phyloP scores from a whole-genome alignment of 2,888 invertebrate species.

The Hemithea aestivaria region DNA sequence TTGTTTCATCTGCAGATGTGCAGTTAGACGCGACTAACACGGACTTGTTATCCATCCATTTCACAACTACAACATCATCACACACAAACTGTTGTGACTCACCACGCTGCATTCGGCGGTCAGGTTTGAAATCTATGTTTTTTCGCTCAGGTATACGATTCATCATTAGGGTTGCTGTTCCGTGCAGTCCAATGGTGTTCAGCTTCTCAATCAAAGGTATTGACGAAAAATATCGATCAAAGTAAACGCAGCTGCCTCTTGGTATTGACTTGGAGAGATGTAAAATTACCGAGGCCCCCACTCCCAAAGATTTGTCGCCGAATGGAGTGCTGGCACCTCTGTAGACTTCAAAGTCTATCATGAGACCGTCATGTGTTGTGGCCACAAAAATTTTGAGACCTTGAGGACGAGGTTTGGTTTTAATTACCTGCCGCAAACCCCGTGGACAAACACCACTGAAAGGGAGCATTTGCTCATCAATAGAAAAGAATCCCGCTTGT shows the following conservation, averaged over 20 bases:
- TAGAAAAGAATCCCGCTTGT: slow-evolving; percentile 21
- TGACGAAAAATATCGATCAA: slow-evolving; percentile 28
- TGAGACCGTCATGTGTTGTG: slow-evolving; percentile 25
- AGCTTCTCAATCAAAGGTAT: slow-evolving; percentile 27
- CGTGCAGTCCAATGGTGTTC: slow-evolving; percentile 3
- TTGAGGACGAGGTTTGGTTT: slow-evolving; percentile 23
- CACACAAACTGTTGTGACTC: slow-evolving; percentile 19
- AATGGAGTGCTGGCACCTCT: slow-evolving; percentile 17
- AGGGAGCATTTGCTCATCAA: slow-evolving; percentile 18
- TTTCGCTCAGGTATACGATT: slow-evolving; percentile 17
- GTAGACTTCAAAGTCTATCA: slow-evolving; percentile 26
- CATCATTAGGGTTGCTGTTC: slow-evolving; percentile 7
- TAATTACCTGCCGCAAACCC: slow-evolving; percentile 18
- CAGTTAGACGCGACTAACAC: slow-evolving; percentile 22
- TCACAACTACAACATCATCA: slow-evolving; percentile 18
- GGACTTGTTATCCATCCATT: slow-evolving; percentile 28
- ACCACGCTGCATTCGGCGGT: slow-evolving; percentile 20
- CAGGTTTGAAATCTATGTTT: slow-evolving; percentile 20
- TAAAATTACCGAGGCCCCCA: slow-evolving; percentile 28
- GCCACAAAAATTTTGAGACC: slow-evolving; percentile 26
- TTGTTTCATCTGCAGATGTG: slow-evolving; percentile 2
- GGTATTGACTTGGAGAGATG: slow-evolving; percentile 23
- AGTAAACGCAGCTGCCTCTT: slow-evolving; percentile 28
- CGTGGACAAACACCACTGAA: neutral
- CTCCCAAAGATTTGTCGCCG: slow-evolving; percentile 19